Evolutionary conservation across 2,888 invertebrate genomes (phyloP).

Genomic region (Mesorhabditis belari): DNA sequence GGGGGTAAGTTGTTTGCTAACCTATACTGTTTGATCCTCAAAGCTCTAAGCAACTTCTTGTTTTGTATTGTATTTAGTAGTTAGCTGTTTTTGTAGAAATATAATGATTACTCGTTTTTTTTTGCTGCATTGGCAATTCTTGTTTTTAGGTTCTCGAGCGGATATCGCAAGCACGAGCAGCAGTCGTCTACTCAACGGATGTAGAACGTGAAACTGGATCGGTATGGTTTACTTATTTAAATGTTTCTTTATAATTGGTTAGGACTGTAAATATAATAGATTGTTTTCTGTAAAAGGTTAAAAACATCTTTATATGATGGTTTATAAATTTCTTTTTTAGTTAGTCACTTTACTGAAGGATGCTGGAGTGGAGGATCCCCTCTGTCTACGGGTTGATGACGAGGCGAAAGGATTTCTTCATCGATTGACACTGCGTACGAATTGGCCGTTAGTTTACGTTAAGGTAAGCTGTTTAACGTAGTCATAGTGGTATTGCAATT

Average conservation of each 20-base stretch:
- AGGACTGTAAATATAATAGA: too few relatives aligned
- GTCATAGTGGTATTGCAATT: neutral
- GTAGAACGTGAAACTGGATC: neutral
- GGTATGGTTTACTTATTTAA: neutral
- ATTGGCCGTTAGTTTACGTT: slow-evolving; percentile 25
- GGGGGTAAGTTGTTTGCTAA: too few relatives aligned
- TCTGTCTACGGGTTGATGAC: slow-evolving; percentile 8
- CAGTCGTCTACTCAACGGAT: neutral
- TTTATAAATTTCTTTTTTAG: too few relatives aligned
- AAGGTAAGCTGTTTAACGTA: slow-evolving; percentile 8
- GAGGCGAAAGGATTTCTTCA: slow-evolving; percentile 11
- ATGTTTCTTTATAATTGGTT: too few relatives aligned
- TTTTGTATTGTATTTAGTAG: too few relatives aligned
- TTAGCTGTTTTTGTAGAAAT: too few relatives aligned
- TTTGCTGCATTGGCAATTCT: too few relatives aligned
- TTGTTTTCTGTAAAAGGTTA: too few relatives aligned
- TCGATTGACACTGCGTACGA: slow-evolving; percentile 10
- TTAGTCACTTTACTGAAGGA: neutral
- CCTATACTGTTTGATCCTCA: too few relatives aligned
- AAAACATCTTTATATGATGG: too few relatives aligned
- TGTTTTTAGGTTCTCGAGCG: neutral
- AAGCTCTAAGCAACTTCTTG: too few relatives aligned
- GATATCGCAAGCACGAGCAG: neutral
- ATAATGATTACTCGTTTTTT: too few relatives aligned
- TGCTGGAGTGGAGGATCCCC: neutral